phyloP scores from a whole-genome alignment of 2,888 invertebrate genomes.

The Therioaphis trifolii region DNA sequence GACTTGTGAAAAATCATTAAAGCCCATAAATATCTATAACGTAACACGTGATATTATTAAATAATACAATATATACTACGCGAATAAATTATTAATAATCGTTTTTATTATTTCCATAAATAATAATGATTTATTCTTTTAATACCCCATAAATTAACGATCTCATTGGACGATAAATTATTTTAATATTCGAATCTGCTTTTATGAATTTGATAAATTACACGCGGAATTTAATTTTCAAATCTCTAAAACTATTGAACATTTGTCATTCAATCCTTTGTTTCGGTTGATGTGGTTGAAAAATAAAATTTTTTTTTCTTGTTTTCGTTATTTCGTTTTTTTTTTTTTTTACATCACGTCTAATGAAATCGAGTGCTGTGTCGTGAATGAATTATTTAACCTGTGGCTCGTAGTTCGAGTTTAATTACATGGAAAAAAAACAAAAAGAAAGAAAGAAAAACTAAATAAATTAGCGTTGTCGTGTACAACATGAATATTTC shows the following conservation, averaged over 20 bases:
- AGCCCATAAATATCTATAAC: too few species aligned
- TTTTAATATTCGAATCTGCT: slow-evolving; percentile 19
- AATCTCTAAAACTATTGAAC: neutral
- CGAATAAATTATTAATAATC: neutral
- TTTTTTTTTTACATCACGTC: too few species aligned
- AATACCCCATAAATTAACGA: slow-evolving; percentile 22
- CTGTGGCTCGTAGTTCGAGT: too few species aligned
- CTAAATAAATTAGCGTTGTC: too few species aligned
- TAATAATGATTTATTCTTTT: neutral
- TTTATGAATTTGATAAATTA: slow-evolving; percentile 16
- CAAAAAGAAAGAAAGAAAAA: too few species aligned
- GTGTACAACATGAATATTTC: too few species aligned
- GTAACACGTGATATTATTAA: too few species aligned
- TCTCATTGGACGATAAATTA: slow-evolving; percentile 22
- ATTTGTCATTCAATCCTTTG: neutral
- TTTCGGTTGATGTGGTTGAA: neutral
- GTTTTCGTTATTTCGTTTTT: neutral
- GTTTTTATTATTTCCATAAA: slow-evolving; percentile 3
- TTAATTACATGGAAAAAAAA: too few species aligned
- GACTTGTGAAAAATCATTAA: too few species aligned
- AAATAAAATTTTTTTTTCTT: neutral
- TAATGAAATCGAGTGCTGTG: too few species aligned
- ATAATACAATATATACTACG: neutral
- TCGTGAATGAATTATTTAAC: too few species aligned
- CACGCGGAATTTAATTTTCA: neutral